Evolutionary conservation across 2,888 invertebrate genomes (phyloP).

Genomic region (Petrophora chlorosata): DNA sequence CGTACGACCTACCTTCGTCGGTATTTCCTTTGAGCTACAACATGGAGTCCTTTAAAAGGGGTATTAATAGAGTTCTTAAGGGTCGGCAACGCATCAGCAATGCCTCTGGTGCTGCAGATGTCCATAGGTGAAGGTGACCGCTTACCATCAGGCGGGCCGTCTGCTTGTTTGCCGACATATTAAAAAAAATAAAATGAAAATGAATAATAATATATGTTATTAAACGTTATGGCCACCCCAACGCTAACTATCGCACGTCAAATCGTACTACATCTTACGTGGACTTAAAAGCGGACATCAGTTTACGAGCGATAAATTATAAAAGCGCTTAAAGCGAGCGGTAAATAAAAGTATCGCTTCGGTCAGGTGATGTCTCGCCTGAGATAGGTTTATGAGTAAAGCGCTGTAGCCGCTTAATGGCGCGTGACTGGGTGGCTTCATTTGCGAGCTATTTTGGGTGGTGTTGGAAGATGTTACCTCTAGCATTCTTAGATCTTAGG

Average conservation of each 20-base stretch:
- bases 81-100: too few species aligned
- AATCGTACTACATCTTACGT: constrained; percentile 41
- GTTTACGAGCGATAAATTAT: constrained; percentile 72
- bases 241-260: constrained; percentile 38
- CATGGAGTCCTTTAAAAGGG: too few species aligned
- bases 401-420: constrained; percentile 33
- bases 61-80: too few species aligned
- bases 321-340: constrained; percentile 42
- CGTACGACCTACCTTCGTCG: too few species aligned
- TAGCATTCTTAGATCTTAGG: not conserved
- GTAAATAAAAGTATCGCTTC: constrained; percentile 44
- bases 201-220: too few species aligned
- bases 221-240: constrained; percentile 8
- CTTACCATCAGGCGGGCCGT: too few species aligned
- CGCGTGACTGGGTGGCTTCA: constrained; percentile 32
- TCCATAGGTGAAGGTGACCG: too few species aligned
- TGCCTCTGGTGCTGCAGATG: too few species aligned
- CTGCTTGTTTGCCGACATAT: too few species aligned
- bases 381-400: constrained; percentile 42
- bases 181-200: too few species aligned
- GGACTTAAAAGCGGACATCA: constrained; percentile 65
- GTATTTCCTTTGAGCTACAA: too few species aligned
- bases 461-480: not conserved
- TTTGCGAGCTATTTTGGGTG: constrained; percentile 26
- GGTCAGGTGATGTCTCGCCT: constrained; percentile 56